Conservation (phyloP, 2,113 vertebrate genomes). For the Oncorhynchus mykiss region DNA sequence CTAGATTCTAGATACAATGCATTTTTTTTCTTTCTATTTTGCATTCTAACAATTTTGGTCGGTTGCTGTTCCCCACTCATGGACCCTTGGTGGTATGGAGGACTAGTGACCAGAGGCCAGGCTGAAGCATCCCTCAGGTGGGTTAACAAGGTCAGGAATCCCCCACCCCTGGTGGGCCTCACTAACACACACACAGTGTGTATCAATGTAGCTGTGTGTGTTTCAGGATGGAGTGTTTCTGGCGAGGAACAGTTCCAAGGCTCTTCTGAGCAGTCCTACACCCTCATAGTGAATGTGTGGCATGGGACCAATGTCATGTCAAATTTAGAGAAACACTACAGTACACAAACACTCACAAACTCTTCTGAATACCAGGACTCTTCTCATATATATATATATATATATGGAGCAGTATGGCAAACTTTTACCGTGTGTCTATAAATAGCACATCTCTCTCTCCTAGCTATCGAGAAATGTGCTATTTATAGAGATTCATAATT, state of each 20-base stretch:
- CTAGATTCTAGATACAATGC: neutral
- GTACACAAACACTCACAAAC: conserved; percentile 38
- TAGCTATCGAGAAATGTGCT: too few species aligned
- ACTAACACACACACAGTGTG: conserved; percentile 10
- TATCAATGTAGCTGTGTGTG: neutral
- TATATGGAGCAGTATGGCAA: too few species aligned
- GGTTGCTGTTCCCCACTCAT: conserved; percentile 30
- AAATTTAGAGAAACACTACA: too few species aligned
- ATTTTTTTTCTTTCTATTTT: too few species aligned
- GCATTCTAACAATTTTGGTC: neutral
- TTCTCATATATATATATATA: too few species aligned
- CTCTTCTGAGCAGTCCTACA: too few species aligned
- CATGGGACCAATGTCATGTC: neutral
- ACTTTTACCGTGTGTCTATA: too few species aligned
- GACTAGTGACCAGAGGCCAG: conserved; percentile 73
- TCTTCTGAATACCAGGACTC: conserved; percentile 22
- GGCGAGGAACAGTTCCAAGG: too few species aligned
- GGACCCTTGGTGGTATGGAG: conserved; percentile 79
- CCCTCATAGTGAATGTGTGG: neutral
- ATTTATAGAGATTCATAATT: too few species aligned
- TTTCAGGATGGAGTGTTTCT: neutral
- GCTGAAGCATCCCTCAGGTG: conserved; percentile 80
- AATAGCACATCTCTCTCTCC: too few species aligned
- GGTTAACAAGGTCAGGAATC: conserved; percentile 80
- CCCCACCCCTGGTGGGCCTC: conserved; percentile 3